These are phyloP conservation scores for Quiscalus mexicanus DNA, from an alignment of 2,113 vertebrate species.

Conservation along the genomic window DNA sequence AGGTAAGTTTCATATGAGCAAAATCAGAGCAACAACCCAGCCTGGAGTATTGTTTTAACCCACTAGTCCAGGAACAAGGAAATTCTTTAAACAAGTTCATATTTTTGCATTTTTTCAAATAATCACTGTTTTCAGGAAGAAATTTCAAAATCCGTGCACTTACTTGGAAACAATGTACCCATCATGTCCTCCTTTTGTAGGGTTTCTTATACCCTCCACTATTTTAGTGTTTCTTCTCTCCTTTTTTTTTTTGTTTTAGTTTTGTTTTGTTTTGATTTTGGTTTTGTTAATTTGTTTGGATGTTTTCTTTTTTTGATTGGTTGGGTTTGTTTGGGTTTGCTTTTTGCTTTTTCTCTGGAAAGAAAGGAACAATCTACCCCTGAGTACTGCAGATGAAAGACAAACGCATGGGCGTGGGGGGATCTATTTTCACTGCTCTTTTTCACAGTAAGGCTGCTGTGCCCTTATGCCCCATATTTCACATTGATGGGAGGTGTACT, in stretches of 20 bases:
- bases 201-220: not conserved
- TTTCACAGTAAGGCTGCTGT: not conserved
- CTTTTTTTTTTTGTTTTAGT: no score
- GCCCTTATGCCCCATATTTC: not conserved
- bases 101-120: not conserved
- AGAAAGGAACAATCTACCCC: not conserved
- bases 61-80: not conserved
- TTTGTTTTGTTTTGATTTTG: not conserved
- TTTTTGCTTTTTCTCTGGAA: not conserved
- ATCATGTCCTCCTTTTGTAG: not conserved
- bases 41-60: not conserved
- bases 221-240: not conserved
- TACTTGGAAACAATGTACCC: not conserved
- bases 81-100: not conserved
- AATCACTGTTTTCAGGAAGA: not conserved
- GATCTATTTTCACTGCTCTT: not conserved
- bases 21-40: not conserved
- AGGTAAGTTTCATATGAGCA: not conserved
- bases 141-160: fast-evolving
- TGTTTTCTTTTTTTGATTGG: not conserved
- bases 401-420: fast-evolving
- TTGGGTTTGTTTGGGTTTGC: not conserved
- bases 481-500: not conserved
- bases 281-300: not conserved
- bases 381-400: not conserved